These are phyloP conservation scores for Chaenodraco wilsoni DNA, from an alignment of 2,797 vertebrate species.

Conservation along the genomic window DNA sequence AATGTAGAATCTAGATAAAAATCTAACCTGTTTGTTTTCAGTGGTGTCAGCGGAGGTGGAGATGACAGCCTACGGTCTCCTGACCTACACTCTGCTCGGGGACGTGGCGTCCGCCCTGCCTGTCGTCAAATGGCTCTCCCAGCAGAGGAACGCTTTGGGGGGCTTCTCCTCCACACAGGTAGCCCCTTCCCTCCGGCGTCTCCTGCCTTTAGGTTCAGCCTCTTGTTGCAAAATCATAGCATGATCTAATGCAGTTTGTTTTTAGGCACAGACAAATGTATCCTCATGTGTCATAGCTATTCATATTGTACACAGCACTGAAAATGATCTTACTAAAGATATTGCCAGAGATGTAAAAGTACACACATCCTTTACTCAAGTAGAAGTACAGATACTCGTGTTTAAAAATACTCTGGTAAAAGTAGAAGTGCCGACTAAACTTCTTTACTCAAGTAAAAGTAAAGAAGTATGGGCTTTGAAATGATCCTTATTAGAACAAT, in stretches of 20 bases:
- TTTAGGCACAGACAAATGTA: no score
- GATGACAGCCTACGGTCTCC: conserved; percentile 93
- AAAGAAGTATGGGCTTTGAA: no score
- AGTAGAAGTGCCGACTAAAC: no score
- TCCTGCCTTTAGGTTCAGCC: not conserved
- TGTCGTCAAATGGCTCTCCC: conserved; percentile 95
- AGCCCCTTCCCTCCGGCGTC: not conserved
- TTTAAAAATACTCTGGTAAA: no score
- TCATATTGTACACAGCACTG: no score
- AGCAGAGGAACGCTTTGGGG: conserved; percentile 92
- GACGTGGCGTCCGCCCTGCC: conserved; percentile 92
- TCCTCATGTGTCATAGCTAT: no score
- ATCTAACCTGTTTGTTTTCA: conserved; percentile 57
- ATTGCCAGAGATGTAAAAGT: no score
- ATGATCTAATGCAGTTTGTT: not conserved
- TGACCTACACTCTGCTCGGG: conserved; percentile 91
- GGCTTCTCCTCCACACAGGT: conserved; percentile 97
- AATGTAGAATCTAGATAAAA: not conserved
- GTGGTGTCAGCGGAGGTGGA: conserved; percentile 96
- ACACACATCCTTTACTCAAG: no score
- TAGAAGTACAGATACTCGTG: no score
- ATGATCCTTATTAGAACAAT: no score
- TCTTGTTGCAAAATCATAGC: not conserved
- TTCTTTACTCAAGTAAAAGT: no score
- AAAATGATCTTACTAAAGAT: no score